Evolutionary conservation across 2,888 invertebrate species (phyloP), one percentile per base, ranked within the genome.

Genomic region (Melanophora roralis): DNA sequence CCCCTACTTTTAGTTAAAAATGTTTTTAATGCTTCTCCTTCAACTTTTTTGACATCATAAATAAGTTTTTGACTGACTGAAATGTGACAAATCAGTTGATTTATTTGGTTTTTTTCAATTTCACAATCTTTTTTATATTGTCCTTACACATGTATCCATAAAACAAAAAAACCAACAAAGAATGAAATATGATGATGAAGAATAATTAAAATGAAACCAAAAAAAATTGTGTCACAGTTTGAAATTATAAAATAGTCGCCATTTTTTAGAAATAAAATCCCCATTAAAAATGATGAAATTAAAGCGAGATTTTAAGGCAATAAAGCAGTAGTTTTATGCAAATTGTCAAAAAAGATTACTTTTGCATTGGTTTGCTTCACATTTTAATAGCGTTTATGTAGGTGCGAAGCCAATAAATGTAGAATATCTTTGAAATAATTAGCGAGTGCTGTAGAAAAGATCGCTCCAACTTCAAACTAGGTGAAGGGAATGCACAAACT

Each of bases 141-240:
- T 67, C 47, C 53, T 36, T 47, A 69, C 32, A 43, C 60, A 62
- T 49, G 19, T 7, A 5, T 5, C 6, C 6, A 27, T 27, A 38
- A 11, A 45, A 27, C 3, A 45, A 75, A 67, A 43, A 43, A 43
- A 57, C 43, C 19, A 14, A 1, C 16, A 32, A n/a, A 40, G 47
- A 32, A 51, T 47, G 49, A 19, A 62, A 19, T 47, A 59, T 64
- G 49, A 78, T 62, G 60, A 57, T 57, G 45, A 72, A 43, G 59
- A 60, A 32, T 73, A 69, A 77, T 64, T 71, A 77, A 65, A 65
- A 71, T 57, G 62, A 32, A 57, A 27, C 6, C n/a, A 43, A 23
- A 53, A 64, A 57, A 51, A 59, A 36, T 36, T 40, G 55, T 27
- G 19, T 23, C 57, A 59, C 32, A 43, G 65, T 72, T 55, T 65